Evolutionary conservation across 2,797 vertebrate species (phyloP).

Genomic region (Diceros bicornis): DNA sequence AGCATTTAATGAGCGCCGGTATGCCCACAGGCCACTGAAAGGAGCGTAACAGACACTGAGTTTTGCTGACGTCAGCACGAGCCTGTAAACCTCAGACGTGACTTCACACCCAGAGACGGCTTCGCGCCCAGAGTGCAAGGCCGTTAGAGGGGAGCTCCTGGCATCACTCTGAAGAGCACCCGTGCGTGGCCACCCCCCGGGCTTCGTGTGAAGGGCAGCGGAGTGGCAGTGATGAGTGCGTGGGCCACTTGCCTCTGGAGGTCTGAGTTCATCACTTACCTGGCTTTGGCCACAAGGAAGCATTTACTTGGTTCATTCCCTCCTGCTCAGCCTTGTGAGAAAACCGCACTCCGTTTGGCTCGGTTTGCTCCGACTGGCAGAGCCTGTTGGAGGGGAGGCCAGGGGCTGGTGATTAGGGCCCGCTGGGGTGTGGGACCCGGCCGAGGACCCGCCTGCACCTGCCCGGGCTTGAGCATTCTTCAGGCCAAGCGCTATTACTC

Average conservation of each 20-base stretch:
- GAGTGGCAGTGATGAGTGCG: slow-evolving; percentile 55
- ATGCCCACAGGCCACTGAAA: slow-evolving; percentile 22
- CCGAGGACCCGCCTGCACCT: slow-evolving; percentile 17
- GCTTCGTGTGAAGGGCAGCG: background rate
- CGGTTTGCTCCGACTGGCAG: background rate
- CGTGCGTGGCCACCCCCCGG: background rate
- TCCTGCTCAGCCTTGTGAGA: slow-evolving; percentile 67
- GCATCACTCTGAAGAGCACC: slow-evolving; percentile 55
- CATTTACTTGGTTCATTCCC: slow-evolving; percentile 65
- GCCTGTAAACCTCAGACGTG: slow-evolving; percentile 81
- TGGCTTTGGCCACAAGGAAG: slow-evolving; percentile 52
- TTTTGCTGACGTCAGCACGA: slow-evolving; percentile 83
- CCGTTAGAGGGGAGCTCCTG: slow-evolving; percentile 63
- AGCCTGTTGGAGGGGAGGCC: slow-evolving; percentile 15
- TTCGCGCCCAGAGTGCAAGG: slow-evolving; percentile 67
- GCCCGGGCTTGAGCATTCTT: slow-evolving; percentile 2
- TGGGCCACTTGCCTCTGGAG: slow-evolving; percentile 50
- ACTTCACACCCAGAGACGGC: slow-evolving; percentile 83
- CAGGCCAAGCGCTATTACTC: background rate
- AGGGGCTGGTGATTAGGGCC: background rate
- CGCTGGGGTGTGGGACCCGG: slow-evolving; percentile 30
- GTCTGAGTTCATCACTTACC: slow-evolving; percentile 63
- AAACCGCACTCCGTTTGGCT: background rate
- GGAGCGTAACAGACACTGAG: slow-evolving; percentile 65
- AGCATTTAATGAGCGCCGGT: background rate